Percentiles rank a stretch among this genome's conserved stretches.
These are phyloP conservation scores for Agrochola macilenta DNA, from an alignment of 2,888 invertebrate species.

Conservation along the genomic window DNA sequence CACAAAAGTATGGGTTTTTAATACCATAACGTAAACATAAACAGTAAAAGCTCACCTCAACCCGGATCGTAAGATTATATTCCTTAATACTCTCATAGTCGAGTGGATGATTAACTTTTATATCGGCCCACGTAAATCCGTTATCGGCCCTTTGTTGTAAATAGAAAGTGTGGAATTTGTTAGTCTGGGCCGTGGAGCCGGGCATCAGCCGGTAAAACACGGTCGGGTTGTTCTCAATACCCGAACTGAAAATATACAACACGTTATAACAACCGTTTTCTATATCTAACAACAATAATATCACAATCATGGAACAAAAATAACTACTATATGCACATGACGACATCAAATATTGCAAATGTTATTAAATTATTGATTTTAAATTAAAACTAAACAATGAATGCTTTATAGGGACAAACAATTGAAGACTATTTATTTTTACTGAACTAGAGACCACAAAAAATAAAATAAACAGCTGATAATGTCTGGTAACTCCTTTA, in stretches of 20 bases:
- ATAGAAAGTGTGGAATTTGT: slow-evolving; percentile 98
- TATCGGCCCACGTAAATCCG: slow-evolving; percentile 98
- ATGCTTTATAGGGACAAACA: slow-evolving; percentile 46
- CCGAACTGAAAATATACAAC: slow-evolving; percentile 93
- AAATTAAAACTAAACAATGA: slow-evolving; percentile 43
- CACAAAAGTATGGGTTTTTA: slow-evolving; percentile 19
- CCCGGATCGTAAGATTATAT: slow-evolving; percentile 98
- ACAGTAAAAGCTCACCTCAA: slow-evolving; percentile 93
- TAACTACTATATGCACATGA: slow-evolving; percentile 77
- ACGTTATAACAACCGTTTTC: slow-evolving; percentile 70
- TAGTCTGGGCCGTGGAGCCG: slow-evolving; percentile 98
- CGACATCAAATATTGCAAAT: slow-evolving; percentile 72
- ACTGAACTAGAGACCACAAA: slow-evolving; percentile 44
- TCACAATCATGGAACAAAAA: slow-evolving; percentile 53
- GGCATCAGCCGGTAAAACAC: slow-evolving; percentile 99
- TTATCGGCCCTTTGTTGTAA: slow-evolving; percentile 98
- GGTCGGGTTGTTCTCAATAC: slow-evolving; percentile 98
- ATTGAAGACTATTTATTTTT: slow-evolving; percentile 49
- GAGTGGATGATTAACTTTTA: slow-evolving; percentile 98
- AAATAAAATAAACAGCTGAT: slow-evolving; percentile 32
- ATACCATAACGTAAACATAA: slow-evolving; percentile 34
- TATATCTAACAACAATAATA: slow-evolving; percentile 48
- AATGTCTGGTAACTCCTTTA: slow-evolving; percentile 42
- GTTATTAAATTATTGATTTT: slow-evolving; percentile 7
- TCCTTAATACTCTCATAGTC: slow-evolving; percentile 99